phyloP scores from a whole-genome alignment of 2,113 vertebrate genomes.

The Hydrochoerus hydrochaeris region DNA sequence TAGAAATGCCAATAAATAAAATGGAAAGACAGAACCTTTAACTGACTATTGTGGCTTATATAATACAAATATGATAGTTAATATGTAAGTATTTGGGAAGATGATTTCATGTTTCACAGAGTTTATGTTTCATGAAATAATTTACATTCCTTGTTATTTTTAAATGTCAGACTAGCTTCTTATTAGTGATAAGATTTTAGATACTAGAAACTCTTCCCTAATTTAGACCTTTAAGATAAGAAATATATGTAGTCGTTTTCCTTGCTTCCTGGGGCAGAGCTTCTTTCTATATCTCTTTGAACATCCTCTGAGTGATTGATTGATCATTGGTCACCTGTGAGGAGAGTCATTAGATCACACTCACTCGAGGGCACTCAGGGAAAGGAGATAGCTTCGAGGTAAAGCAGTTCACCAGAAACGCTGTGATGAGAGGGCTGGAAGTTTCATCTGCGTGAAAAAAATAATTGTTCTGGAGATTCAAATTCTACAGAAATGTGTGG shows the following conservation, averaged over 20 bases:
- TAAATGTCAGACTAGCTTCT: neutral
- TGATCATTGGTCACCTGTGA: neutral
- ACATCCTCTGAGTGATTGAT: neutral
- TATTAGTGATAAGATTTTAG: neutral
- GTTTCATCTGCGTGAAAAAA: neutral
- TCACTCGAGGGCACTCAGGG: neutral
- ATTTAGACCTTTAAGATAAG: neutral
- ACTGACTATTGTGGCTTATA: neutral
- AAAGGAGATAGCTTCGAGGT: neutral
- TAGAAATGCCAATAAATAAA: neutral
- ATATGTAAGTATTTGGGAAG: neutral
- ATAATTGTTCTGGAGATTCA: neutral
- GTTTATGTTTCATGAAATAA: neutral
- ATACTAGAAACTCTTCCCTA: neutral
- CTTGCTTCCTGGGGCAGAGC: too few species aligned
- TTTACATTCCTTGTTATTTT: neutral
- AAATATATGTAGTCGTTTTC: neutral
- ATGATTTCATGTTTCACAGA: neutral
- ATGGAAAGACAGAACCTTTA: neutral
- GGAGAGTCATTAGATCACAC: neutral
- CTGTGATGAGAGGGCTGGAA: neutral
- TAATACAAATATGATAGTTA: neutral
- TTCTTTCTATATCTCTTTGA: neutral
- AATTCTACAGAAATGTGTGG: neutral
- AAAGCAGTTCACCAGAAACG: neutral